A percentile compares a stretch with the other conserved stretches of the same genome.
Evolutionary conservation across 2,113 vertebrate species (phyloP).

Genomic region (Vulpes vulpes): DNA sequence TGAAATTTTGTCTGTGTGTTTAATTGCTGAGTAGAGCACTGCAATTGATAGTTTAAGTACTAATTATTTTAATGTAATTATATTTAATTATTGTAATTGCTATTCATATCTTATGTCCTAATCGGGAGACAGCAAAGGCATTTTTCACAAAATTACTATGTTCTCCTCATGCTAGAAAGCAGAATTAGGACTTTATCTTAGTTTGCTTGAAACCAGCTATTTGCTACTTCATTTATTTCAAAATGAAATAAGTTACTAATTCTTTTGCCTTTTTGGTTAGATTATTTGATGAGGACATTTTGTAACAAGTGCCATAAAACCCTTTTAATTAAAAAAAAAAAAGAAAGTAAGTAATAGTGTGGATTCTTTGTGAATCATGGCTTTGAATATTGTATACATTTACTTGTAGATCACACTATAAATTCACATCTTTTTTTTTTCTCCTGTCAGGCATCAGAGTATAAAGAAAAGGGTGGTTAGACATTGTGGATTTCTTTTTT

Average conservation of each 20-base stretch:
- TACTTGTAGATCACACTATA: slow-evolving; percentile 7
- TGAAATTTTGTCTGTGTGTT: slow-evolving; percentile 82
- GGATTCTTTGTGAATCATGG: slow-evolving; percentile 7
- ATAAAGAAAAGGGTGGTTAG: slow-evolving; percentile 57
- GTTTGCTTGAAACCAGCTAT: slow-evolving; percentile 71
- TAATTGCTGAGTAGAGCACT: slow-evolving; percentile 79
- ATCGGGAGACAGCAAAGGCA: slow-evolving; percentile 77
- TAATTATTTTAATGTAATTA: slow-evolving; percentile 90
- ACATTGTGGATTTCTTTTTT: slow-evolving; percentile 22
- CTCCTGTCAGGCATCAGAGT: background rate
- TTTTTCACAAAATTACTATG: slow-evolving; percentile 78
- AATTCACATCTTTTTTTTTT: slow-evolving; percentile 24
- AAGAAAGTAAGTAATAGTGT: background rate
- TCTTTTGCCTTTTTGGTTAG: background rate
- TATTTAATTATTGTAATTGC: slow-evolving; percentile 88
- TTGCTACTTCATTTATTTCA: slow-evolving; percentile 32
- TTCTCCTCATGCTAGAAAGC: slow-evolving; percentile 60
- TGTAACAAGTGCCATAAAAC: background rate
- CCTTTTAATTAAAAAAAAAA: slow-evolving; percentile 14
- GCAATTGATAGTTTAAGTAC: slow-evolving; percentile 85
- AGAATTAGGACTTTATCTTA: slow-evolving; percentile 29
- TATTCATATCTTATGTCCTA: slow-evolving; percentile 83
- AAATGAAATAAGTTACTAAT: background rate
- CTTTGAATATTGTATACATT: slow-evolving; percentile 8
- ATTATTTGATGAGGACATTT: slow-evolving; percentile 25